Base-by-base conservation (phyloP, 1,140 invertebrate genomes). In the Ceratina japonica region DNA sequence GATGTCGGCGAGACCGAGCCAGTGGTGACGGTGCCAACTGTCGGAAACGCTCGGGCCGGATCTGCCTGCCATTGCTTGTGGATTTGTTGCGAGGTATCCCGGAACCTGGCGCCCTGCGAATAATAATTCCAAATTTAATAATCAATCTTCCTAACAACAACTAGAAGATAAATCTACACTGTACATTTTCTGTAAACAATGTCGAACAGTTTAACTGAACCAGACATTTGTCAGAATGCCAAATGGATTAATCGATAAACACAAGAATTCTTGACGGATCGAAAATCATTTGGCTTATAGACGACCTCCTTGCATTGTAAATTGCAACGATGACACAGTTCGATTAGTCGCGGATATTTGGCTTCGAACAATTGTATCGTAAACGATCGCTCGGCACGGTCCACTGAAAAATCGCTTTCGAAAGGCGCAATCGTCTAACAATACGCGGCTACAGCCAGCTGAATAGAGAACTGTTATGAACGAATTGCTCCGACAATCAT, bases 1-100 rank as follows among this genome's bases (percentile, higher is more conserved):
- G 87, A 73, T 24, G 81, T 82, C 12, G 89, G 87, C 8, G 87
- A 85, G 13, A 87, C 79, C 16, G 89, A 89, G 58, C 74, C 82
- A 52, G 84, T 73, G 69, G 80, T 82, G 65, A 81, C 83, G 52
- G 87, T 87, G 73, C 89, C 90, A n/a, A 93, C 91, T 0, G 92
- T 92, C 20, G 92, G 92, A 84, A 92, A 93, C 37, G 92, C 89
- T 78, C 91, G 81, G 3, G 90, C 75, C 16, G 91, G 91, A 82
- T 91, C 89, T 52, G 90, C 90, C 74, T 91, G 90, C 92, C 92
- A 93, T 89, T 93, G 92, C 77, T 92, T 92, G 62, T 93, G 91
- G 59, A 93, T 93, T 77, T 92, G 91, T 59, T 93, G 91, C 56
- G 92, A 91, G 70, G 92, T 93, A 75, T 93, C 92, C 68, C 89